phyloP scores from a whole-genome alignment of 2,888 invertebrate genomes.

The Apantesis nais region DNA sequence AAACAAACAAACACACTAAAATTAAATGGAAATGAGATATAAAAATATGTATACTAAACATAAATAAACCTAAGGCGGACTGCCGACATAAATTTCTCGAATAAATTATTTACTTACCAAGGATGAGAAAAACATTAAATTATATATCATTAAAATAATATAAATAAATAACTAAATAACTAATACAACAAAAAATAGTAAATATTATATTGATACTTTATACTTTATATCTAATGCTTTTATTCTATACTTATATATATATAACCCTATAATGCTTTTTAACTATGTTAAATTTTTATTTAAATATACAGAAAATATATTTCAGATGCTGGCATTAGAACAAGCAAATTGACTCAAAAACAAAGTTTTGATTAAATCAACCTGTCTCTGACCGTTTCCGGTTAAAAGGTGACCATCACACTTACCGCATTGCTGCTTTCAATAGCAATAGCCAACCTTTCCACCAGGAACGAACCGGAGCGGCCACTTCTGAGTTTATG shows the following conservation, averaged over 20 bases:
- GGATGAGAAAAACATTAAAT: slow-evolving; percentile 19
- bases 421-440: too few relatives aligned
- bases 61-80: slow-evolving; percentile 61
- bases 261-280: too few relatives aligned
- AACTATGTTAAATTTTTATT: too few relatives aligned
- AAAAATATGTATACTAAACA: slow-evolving; percentile 19
- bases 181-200: neutral
- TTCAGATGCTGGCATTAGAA: too few relatives aligned
- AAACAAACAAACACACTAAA: neutral
- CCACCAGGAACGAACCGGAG: too few relatives aligned
- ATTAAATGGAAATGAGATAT: slow-evolving; percentile 7
- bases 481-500: too few relatives aligned
- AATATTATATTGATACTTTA: neutral
- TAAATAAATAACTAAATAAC: slow-evolving; percentile 6
- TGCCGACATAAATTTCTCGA: slow-evolving; percentile 56
- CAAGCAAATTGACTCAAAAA: too few relatives aligned
- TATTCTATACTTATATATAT: neutral
- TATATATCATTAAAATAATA: neutral
- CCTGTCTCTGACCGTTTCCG: too few relatives aligned
- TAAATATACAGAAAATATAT: too few relatives aligned
- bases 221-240: neutral
- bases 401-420: too few relatives aligned
- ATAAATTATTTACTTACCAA: slow-evolving; percentile 25
- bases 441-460: too few relatives aligned
- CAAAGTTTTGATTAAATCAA: too few relatives aligned